Conservation (phyloP, 2,797 vertebrate species). For the Onychomys torridus region DNA sequence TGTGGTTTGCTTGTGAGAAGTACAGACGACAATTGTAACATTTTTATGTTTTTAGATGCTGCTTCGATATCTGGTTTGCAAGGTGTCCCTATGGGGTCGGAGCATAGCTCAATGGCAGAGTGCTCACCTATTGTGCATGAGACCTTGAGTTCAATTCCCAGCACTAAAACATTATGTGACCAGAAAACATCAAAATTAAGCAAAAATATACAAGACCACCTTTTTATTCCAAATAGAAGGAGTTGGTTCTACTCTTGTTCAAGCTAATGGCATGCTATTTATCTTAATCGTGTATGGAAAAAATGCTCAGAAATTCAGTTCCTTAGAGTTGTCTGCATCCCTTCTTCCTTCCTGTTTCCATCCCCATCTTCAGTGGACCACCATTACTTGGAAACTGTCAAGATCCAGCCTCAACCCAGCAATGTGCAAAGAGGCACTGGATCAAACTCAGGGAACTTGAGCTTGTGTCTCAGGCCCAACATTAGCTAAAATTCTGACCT, state of each 20-base stretch:
- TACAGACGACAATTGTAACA: background rate
- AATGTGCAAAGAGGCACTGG: background rate
- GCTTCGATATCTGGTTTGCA: conserved; percentile 11
- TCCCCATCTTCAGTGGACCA: background rate
- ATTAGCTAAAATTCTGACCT: background rate
- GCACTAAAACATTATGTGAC: background rate
- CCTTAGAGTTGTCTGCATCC: background rate
- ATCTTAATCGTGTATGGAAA: conserved; percentile 37
- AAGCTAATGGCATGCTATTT: conserved; percentile 20
- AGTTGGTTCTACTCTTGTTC: background rate
- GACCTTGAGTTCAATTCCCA: background rate
- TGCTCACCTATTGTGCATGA: background rate
- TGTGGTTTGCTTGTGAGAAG: background rate
- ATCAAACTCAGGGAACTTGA: background rate
- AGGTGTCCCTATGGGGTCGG: background rate
- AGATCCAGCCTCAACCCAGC: too few species aligned
- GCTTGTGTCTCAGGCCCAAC: background rate
- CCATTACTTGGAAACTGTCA: background rate
- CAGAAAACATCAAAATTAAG: conserved; percentile 34
- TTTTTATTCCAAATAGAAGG: conserved; percentile 13
- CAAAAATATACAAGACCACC: background rate
- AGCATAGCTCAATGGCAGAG: background rate
- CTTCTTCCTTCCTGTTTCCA: background rate
- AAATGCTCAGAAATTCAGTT: background rate
- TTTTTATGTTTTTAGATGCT: background rate